phyloP scores from a whole-genome alignment of 2,113 vertebrate genomes.

The Zapus hudsonius region DNA sequence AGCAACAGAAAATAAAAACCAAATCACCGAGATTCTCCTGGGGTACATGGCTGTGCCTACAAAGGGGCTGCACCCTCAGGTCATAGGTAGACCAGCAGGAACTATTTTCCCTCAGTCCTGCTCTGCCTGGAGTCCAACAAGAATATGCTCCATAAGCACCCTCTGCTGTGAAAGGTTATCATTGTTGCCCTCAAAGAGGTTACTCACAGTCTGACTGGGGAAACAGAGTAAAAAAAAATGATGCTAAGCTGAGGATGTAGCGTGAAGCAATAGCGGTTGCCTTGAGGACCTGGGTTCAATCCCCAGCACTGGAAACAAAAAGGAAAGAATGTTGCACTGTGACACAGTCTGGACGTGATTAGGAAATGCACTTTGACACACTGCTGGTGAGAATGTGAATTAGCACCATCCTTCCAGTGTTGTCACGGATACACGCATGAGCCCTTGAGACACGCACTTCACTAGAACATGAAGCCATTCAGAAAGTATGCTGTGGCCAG shows the following conservation, averaged over 20 bases:
- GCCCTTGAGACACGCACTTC: background rate
- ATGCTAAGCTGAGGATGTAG: background rate
- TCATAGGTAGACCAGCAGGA: fast-evolving
- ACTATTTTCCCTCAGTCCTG: too few relatives aligned
- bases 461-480: background rate
- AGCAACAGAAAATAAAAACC: background rate
- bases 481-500: background rate
- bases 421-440: background rate
- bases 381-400: background rate
- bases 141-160: background rate
- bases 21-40: background rate
- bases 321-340: background rate
- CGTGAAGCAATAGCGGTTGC: background rate
- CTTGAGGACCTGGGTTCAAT: too few relatives aligned
- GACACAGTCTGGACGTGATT: background rate
- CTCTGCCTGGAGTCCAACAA: background rate
- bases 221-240: background rate
- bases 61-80: background rate
- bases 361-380: background rate
- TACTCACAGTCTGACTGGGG: background rate
- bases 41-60: background rate
- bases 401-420: background rate
- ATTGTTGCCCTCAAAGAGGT: background rate
- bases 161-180: background rate
- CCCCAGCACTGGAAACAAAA: too few relatives aligned